Evolutionary conservation across 2,797 vertebrate genomes (phyloP), one percentile per base, ranked within the genome.

Genomic region (Vireo griseus): DNA sequence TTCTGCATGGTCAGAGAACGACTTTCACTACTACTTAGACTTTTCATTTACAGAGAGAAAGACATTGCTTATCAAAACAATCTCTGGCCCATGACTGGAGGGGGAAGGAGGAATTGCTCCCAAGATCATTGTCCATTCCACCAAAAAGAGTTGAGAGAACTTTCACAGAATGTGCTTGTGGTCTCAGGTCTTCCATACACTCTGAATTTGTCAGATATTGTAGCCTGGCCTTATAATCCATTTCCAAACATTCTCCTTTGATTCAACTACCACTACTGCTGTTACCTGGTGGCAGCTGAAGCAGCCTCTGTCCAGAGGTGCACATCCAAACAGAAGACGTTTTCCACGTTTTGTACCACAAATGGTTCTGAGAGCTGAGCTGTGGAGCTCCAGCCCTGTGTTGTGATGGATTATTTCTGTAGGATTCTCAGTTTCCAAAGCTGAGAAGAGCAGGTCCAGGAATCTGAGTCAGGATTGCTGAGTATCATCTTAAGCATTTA

Each of bases 221-320:
- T 24, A 50, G 58, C 40, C 50, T 87, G 80, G n/a, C 47, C 29
- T 75, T 72, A 50, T 22, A 71, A 15, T 59, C n/a, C 31, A 22
- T 72, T 63, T 75, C 73, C 42, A 25, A 4, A 78, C 58, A 65
- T 45, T 54, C 6, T 71, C 15, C 2, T 40, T 45, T 0, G 0
- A 0, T 69, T 74, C 33, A 31, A 1, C 13, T 42, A 4, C 5
- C 4, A 2, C 33, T 52, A 0, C 21, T 74, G 61, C 76, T 15
- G 5, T 59, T 59, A 28, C 15, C 35, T 76, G 25, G 28, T 37
- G 74, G 55, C 62, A 73, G 39, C 62, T 57, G 4, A 15, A 33
- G 18, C 51, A 77, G 25, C 76, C 37, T 44, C 26, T 88, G 26
- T 13, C 74, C 44, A n/a, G 33, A 50, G 65, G 6, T 47, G 33